A percentile compares a stretch with the other conserved stretches of the same genome.
These are phyloP conservation scores for Atta texana DNA, from an alignment of 1,140 invertebrate species.

Conservation along the genomic window DNA sequence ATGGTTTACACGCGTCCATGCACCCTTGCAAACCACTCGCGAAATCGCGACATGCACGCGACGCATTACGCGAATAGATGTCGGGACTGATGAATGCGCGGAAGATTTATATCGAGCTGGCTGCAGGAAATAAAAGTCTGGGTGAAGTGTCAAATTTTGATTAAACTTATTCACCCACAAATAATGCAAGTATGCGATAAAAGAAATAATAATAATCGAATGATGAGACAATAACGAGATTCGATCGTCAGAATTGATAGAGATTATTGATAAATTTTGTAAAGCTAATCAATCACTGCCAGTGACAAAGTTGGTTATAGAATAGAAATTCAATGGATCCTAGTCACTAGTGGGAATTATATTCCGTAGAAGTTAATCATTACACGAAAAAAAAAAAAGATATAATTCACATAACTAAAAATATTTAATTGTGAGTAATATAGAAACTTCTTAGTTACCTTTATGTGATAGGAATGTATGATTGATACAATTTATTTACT, in stretches of 20 bases:
- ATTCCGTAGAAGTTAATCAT: not conserved
- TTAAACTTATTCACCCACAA: slow-evolving; percentile 32
- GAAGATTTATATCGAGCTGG: slow-evolving; percentile 65
- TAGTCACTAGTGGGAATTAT: not conserved
- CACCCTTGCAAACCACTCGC: slow-evolving; percentile 28
- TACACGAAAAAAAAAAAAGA: no score
- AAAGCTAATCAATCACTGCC: slow-evolving; percentile 39
- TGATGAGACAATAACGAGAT: not conserved
- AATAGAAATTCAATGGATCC: slow-evolving; percentile 25
- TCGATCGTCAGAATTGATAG: not conserved
- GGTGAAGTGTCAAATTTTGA: slow-evolving; percentile 63
- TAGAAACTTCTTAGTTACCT: no score
- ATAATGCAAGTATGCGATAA: slow-evolving; percentile 43
- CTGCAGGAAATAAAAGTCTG: slow-evolving; percentile 64
- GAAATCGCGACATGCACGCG: slow-evolving; percentile 56
- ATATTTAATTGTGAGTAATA: no score
- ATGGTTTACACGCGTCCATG: slow-evolving; percentile 38
- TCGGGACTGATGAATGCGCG: slow-evolving; percentile 46
- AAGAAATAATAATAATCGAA: not conserved
- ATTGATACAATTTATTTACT: no score
- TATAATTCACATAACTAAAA: no score
- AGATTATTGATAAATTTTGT: not conserved
- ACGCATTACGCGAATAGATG: slow-evolving; percentile 62
- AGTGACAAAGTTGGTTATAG: slow-evolving; percentile 52
- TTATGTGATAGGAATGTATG: no score